Conservation (phyloP, 2,797 vertebrate species). For the Lutjanus campechanus region DNA sequence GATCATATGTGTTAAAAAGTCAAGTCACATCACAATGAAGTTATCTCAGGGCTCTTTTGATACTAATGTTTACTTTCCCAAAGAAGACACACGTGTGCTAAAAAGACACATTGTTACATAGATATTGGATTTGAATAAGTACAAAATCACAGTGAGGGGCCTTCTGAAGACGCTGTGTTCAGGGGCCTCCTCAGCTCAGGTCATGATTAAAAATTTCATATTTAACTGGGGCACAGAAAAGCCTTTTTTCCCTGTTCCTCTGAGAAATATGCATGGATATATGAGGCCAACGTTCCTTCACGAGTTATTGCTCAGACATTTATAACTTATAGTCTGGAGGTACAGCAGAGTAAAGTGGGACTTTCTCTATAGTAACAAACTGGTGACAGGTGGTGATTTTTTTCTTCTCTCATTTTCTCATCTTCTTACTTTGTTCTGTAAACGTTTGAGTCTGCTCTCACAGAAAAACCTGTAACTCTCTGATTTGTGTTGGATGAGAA, state of each 20-base stretch:
- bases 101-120: background rate
- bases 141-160: background rate
- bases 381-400: background rate
- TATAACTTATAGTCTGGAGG: slow-evolving; percentile 34
- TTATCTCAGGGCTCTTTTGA: no score
- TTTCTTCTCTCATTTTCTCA: background rate
- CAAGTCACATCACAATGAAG: no score
- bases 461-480: background rate
- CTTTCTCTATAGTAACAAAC: background rate
- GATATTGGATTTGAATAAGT: background rate
- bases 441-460: slow-evolving; percentile 8
- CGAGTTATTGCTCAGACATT: slow-evolving; percentile 30
- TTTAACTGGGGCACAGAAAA: slow-evolving; percentile 19
- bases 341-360: slow-evolving; percentile 16
- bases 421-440: background rate
- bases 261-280: slow-evolving; percentile 4
- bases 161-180: background rate
- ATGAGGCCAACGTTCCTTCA: slow-evolving; percentile 46
- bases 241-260: background rate
- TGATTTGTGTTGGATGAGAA: slow-evolving; percentile 7
- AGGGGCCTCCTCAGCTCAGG: background rate
- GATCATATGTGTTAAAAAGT: background rate
- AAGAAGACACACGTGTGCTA: background rate
- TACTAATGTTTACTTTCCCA: fast-evolving
- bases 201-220: slow-evolving; percentile 19